Evolutionary conservation across 2,797 vertebrate species (phyloP).

Genomic region (Sandelia bainsii): DNA sequence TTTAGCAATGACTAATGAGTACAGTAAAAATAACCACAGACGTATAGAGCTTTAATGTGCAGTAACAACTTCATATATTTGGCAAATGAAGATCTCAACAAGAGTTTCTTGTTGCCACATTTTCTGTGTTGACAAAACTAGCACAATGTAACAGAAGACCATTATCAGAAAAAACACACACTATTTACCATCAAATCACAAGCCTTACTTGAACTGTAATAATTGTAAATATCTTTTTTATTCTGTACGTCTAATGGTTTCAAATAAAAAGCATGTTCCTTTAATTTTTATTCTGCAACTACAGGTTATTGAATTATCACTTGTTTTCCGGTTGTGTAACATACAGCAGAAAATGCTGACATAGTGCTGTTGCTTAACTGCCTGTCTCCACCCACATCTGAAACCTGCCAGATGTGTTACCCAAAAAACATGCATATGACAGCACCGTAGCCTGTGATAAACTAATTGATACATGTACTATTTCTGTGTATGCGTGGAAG

Average conservation of each 20-base stretch:
- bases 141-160: too few species aligned
- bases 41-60: constrained; percentile 7
- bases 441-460: background rate
- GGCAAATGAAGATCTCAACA: constrained; percentile 15
- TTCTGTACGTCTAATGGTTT: background rate
- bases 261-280: background rate
- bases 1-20: constrained; percentile 14
- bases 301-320: constrained; percentile 41
- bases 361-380: constrained; percentile 19
- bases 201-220: background rate
- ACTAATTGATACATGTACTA: background rate
- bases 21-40: constrained; percentile 3
- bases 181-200: background rate
- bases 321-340: constrained; percentile 58
- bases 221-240: background rate
- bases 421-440: background rate
- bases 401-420: constrained; percentile 7
- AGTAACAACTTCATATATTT: constrained; percentile 16
- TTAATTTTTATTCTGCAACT: background rate
- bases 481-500: too few species aligned
- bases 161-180: background rate
- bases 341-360: constrained; percentile 45
- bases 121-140: too few species aligned
- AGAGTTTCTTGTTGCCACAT: background rate
- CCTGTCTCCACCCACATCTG: background rate